These are phyloP conservation scores for Lordiphosa clarofinis DNA, from an alignment of 1,140 invertebrate species.

Conservation along the genomic window DNA sequence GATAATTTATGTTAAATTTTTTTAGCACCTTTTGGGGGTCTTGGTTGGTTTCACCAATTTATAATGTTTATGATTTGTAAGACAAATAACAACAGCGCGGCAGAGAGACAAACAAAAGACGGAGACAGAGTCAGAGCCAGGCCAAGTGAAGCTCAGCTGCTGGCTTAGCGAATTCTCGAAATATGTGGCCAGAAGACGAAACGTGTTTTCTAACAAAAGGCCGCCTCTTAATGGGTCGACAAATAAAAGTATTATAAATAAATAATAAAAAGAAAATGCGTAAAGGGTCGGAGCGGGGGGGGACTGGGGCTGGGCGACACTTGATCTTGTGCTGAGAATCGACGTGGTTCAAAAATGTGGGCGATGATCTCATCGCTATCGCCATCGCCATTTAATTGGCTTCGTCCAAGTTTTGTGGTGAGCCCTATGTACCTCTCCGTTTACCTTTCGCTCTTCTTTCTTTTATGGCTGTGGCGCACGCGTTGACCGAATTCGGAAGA, in stretches of 20 bases:
- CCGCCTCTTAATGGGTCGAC: conserved; percentile 66
- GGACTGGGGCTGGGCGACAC: conserved; percentile 28
- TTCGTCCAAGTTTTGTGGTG: conserved; percentile 44
- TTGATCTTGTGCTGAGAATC: conserved; percentile 47
- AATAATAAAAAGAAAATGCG: conserved; percentile 76
- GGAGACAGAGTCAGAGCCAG: conserved; percentile 15
- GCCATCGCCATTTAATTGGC: conserved; percentile 60
- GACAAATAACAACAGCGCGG: conserved; percentile 39
- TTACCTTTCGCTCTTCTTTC: conserved; percentile 7
- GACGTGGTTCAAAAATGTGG: conserved; percentile 44
- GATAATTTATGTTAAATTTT: conserved; percentile 70
- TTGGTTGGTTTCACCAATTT: conserved; percentile 60
- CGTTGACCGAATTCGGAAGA: conserved; percentile 69
- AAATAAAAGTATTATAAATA: conserved; percentile 73
- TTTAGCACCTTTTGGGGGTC: conserved; percentile 55
- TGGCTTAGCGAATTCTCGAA: conserved; percentile 69
- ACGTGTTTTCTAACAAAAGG: conserved; percentile 70
- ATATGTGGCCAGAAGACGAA: conserved; percentile 50
- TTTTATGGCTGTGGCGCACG: conserved; percentile 50
- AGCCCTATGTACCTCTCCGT: conserved; percentile 6
- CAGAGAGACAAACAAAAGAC: conserved; percentile 34
- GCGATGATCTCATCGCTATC: conserved; percentile 64
- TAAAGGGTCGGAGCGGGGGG: conserved; percentile 44
- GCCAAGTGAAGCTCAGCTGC: conserved; percentile 14
- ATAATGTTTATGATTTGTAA: conserved; percentile 72